Base-by-base conservation (phyloP, 2,113 vertebrate genomes). In the Labeo rohita region DNA sequence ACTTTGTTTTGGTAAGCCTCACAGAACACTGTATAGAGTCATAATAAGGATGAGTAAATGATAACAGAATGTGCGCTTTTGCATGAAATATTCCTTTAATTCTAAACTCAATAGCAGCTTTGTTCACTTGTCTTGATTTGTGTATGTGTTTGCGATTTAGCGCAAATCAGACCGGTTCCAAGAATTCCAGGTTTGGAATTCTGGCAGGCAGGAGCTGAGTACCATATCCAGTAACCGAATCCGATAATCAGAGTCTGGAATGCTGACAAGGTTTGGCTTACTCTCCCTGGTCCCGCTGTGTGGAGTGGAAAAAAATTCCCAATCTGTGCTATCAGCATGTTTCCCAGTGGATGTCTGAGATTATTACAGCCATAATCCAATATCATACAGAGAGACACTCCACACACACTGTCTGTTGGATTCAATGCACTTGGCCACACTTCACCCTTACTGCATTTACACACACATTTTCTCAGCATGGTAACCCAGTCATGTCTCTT, bases 301-400 rank as follows among this genome's bases (percentile, higher is more conserved):
- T 7, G 59, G 47, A 79, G 70, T n/a, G 16, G 52, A 83, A 66
- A 83, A 86, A 73, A 80, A 80, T 23, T 68, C 68, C 76, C 76
- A 86, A 59, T 89, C 85, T 86, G 80, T 84, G 75, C 65, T 81
- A 83, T 84, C 75, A 16, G 54, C 80, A 84, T 75, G 84, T 84
- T 81, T 82, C 28, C 65, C 45, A n/a, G 63, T 59, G 63, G 87
- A 85, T 49, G 52, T 86, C 80, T 83, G 72, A 18, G 73, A 88
- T 88, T 88, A 88, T 83, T 81, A 78, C 85, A 28, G 68, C 47
- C 28, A n/a, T 49, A 80, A 50, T 63, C 59, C 36, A 76, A 59
- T 28, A 28, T 56, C 87, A 86, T 39, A 63, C 54, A 11, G 45
- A 65, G 80, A 73, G n/a, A 49, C 74, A 65, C 65, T 83, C 75